Percentiles rank a stretch among this genome's conserved stretches.
Conservation (phyloP, 2,113 vertebrate species). For the Thymallus thymallus region DNA sequence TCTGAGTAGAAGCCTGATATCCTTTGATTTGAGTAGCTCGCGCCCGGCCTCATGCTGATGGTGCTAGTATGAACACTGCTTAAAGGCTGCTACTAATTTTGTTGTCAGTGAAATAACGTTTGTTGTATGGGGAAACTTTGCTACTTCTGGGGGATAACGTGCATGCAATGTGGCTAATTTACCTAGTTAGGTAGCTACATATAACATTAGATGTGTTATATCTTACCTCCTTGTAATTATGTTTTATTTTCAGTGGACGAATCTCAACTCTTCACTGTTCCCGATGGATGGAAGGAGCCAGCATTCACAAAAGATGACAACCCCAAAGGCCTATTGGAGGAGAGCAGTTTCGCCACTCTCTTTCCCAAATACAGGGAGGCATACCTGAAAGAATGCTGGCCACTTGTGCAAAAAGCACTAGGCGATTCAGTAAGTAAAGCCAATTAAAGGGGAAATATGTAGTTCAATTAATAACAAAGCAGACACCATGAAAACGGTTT, state of each 20-base stretch:
- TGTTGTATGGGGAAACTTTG: too few relatives aligned
- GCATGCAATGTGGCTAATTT: too few relatives aligned
- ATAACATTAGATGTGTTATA: background rate
- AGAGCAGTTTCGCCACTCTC: slow-evolving; percentile 96
- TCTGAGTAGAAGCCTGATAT: background rate
- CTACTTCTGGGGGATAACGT: too few relatives aligned
- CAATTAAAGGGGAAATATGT: background rate
- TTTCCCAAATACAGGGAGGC: slow-evolving; percentile 95
- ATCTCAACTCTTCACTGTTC: slow-evolving; percentile 84
- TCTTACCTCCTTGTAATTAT: slow-evolving; percentile 8
- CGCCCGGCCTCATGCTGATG: too few relatives aligned
- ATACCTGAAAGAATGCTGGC: slow-evolving; percentile 95
- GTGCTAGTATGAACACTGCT: too few relatives aligned
- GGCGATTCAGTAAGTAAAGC: slow-evolving; percentile 77
- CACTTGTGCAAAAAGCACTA: slow-evolving; percentile 88
- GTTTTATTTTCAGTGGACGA: slow-evolving; percentile 59
- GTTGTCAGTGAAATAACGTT: too few relatives aligned
- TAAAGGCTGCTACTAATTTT: too few relatives aligned
- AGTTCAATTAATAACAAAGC: too few relatives aligned
- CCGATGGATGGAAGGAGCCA: slow-evolving; percentile 92
- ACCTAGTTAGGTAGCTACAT: too few relatives aligned
- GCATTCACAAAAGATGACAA: slow-evolving; percentile 87
- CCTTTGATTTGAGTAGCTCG: background rate
- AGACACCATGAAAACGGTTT: too few relatives aligned
- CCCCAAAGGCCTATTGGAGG: slow-evolving; percentile 88